Conservation (phyloP, 2,113 vertebrate genomes). For the Potamarius usumacintae region DNA sequence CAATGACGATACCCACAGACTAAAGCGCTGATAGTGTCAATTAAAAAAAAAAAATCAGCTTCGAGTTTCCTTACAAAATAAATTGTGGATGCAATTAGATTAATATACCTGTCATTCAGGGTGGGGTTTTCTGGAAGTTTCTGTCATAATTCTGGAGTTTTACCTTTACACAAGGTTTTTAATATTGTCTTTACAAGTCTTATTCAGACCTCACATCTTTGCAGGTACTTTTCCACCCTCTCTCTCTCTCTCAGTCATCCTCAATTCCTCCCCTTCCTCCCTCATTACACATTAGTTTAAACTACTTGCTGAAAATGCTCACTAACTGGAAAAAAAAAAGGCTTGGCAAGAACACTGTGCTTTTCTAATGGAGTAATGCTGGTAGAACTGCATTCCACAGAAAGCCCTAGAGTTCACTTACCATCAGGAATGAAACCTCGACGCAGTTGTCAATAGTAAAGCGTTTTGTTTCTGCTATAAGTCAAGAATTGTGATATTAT, state of each 20-base stretch:
- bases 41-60: too few relatives aligned
- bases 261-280: neutral
- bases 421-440: neutral
- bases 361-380: constrained; percentile 26
- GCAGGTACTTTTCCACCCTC: neutral
- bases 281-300: constrained; percentile 13
- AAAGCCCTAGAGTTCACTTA: neutral
- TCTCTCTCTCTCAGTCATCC: neutral
- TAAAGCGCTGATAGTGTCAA: too few relatives aligned
- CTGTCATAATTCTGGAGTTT: neutral
- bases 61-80: neutral
- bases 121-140: neutral
- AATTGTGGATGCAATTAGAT: too few relatives aligned
- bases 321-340: constrained; percentile 21
- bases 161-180: neutral
- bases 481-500: neutral
- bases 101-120: neutral
- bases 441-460: neutral
- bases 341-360: constrained; percentile 5
- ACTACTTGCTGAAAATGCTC: constrained; percentile 18
- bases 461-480: neutral
- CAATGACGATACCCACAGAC: too few relatives aligned
- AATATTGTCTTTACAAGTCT: neutral
- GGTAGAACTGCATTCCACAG: constrained; percentile 38
- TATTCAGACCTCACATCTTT: neutral